phyloP scores from a whole-genome alignment of 2,888 invertebrate genomes.

The Mesorhabditis spiculigera region DNA sequence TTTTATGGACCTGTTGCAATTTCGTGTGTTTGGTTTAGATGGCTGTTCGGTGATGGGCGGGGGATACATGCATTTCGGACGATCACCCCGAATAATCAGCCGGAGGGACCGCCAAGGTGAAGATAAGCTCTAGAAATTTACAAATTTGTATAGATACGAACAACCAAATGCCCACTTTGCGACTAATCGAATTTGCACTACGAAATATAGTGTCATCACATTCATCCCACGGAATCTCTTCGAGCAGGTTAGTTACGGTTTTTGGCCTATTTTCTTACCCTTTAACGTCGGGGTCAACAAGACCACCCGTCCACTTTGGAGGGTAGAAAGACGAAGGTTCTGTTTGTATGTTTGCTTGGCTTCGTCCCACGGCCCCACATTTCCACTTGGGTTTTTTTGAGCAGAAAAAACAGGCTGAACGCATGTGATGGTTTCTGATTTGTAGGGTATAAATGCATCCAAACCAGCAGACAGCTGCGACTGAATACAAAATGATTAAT shows the following conservation, averaged over 20 bases:
- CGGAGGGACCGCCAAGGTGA: constrained; percentile 18
- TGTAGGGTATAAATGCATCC: background rate
- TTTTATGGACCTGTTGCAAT: constrained; percentile 9
- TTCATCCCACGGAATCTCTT: constrained; percentile 92
- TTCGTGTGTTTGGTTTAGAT: constrained; percentile 12
- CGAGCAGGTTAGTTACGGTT: constrained; percentile 67
- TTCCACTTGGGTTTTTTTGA: background rate
- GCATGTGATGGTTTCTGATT: background rate
- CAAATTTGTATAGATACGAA: constrained; percentile 21
- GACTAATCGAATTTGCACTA: constrained; percentile 82
- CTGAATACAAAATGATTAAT: background rate
- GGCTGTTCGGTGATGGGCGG: constrained; percentile 28
- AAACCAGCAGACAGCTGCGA: background rate
- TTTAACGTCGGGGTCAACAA: background rate
- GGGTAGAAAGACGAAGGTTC: too few relatives aligned
- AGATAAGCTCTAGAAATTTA: background rate
- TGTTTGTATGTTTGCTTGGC: too few relatives aligned
- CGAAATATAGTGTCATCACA: constrained; percentile 86
- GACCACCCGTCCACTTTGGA: background rate
- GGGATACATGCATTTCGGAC: constrained; percentile 23
- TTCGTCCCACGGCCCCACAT: too few relatives aligned
- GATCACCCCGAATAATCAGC: constrained; percentile 31
- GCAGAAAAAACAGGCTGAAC: background rate
- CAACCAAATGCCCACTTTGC: constrained; percentile 64
- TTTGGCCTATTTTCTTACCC: background rate